Percentiles rank a stretch among this genome's conserved stretches.
phyloP scores from a whole-genome alignment of 1,140 invertebrate species.

The Cotesia chilonis region DNA sequence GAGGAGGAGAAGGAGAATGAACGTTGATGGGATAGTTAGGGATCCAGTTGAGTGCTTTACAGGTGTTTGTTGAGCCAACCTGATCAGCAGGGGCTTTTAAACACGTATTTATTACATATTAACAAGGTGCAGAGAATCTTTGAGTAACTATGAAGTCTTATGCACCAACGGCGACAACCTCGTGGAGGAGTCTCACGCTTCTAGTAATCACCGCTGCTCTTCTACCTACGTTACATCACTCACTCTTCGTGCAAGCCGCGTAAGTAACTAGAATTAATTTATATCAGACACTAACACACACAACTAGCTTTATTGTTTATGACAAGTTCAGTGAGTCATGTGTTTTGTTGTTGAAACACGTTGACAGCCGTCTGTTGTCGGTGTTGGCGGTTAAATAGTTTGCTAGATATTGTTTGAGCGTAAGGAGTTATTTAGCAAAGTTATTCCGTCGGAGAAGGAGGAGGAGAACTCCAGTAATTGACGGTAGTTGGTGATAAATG shows the following conservation, averaged over 20 bases:
- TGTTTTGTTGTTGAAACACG: slow-evolving; percentile 4
- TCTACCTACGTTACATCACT: slow-evolving; percentile 61
- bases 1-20: slow-evolving; percentile 15
- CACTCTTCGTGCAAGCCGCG: slow-evolving; percentile 64
- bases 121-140: slow-evolving; percentile 13
- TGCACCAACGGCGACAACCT: slow-evolving; percentile 49
- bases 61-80: slow-evolving; percentile 1
- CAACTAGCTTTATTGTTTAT: background rate
- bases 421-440: background rate
- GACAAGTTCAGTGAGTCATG: slow-evolving; percentile 9
- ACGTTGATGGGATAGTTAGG: slow-evolving; percentile 2
- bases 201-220: slow-evolving; percentile 63
- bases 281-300: background rate
- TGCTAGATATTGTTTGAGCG: background rate
- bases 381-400: background rate
- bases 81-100: too few species aligned
- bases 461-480: too few species aligned
- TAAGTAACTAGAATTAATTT: slow-evolving; percentile 48
- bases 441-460: too few species aligned
- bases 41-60: too few species aligned
- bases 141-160: slow-evolving; percentile 56
- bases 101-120: too few species aligned
- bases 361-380: background rate
- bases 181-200: slow-evolving; percentile 60
- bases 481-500: too few species aligned